Conservation (phyloP, 1,140 invertebrate species). For the Anagrus nilaparvatae region DNA sequence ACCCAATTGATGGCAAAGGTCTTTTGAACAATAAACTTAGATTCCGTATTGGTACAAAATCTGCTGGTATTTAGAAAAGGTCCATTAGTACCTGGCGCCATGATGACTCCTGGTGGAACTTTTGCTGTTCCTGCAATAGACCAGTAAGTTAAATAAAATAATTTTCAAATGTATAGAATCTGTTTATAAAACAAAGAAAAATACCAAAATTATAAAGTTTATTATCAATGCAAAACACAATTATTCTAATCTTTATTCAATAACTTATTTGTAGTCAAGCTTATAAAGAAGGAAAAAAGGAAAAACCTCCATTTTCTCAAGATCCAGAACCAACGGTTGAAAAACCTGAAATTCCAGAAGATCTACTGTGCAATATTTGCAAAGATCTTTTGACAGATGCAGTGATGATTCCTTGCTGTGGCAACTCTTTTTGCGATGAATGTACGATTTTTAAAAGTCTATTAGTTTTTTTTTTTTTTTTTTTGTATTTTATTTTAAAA, state of each 20-base stretch:
- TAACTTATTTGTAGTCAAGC: slow-evolving; percentile 52
- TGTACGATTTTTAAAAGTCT: slow-evolving; percentile 72
- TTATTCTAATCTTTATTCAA: slow-evolving; percentile 8
- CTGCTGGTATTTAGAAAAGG: slow-evolving; percentile 95
- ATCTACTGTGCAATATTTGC: slow-evolving; percentile 84
- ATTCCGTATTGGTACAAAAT: slow-evolving; percentile 97
- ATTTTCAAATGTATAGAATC: not conserved
- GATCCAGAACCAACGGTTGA: slow-evolving; percentile 45
- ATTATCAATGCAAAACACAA: too few relatives aligned
- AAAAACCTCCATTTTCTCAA: slow-evolving; percentile 52
- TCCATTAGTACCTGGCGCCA: slow-evolving; percentile 78
- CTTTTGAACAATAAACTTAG: slow-evolving; percentile 65
- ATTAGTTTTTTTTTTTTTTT: slow-evolving; percentile 7
- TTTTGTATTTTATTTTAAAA: slow-evolving; percentile 5
- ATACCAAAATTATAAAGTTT: too few relatives aligned
- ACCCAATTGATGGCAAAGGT: slow-evolving; percentile 96
- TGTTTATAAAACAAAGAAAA: too few relatives aligned
- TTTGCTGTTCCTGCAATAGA: slow-evolving; percentile 88
- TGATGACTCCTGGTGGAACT: slow-evolving; percentile 85
- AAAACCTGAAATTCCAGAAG: slow-evolving; percentile 76
- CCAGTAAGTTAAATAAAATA: slow-evolving; percentile 54
- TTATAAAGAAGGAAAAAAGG: slow-evolving; percentile 63
- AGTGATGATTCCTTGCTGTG: slow-evolving; percentile 94
- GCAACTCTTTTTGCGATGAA: slow-evolving; percentile 96
- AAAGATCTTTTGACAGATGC: slow-evolving; percentile 90